phyloP scores from a whole-genome alignment of 2,797 vertebrate genomes.

The Salmo trutta region DNA sequence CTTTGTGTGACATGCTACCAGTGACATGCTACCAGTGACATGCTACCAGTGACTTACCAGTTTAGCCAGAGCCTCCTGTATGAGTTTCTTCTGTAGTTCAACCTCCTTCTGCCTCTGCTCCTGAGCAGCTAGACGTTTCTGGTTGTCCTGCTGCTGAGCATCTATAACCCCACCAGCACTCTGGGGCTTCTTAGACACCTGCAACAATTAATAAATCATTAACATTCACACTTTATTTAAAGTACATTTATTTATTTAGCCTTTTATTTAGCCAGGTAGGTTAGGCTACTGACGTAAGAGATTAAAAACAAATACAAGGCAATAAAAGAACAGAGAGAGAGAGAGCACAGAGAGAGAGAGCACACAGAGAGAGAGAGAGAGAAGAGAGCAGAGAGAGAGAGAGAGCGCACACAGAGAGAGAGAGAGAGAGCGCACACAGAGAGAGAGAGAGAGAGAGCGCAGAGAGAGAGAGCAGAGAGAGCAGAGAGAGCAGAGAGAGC shows the following conservation, averaged over 20 bases:
- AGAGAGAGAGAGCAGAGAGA: not conserved
- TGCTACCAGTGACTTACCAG: slow-evolving; percentile 73
- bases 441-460: too few species aligned
- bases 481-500: not conserved
- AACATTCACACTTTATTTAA: not conserved
- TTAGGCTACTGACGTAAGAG: not conserved
- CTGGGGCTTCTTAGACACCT: not conserved
- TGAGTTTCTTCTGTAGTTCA: slow-evolving; percentile 83
- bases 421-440: too few species aligned
- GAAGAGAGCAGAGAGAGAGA: too few species aligned
- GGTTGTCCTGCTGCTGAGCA: slow-evolving; percentile 81
- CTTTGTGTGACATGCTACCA: too few species aligned
- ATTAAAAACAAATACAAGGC: too few species aligned
- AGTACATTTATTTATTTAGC: not conserved
- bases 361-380: too few species aligned
- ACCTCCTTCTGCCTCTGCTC: slow-evolving; percentile 81
- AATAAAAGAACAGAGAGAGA: not conserved
- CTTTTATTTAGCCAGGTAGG: not conserved
- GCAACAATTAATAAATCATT: not conserved
- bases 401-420: too few species aligned
- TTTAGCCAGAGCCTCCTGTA: slow-evolving; percentile 85
- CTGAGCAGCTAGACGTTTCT: slow-evolving; percentile 87
- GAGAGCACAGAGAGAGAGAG: not conserved
- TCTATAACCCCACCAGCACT: slow-evolving; percentile 19
- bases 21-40: not conserved